Evolutionary conservation across 1,140 invertebrate genomes (phyloP), one percentile per base, ranked within the genome.

Genomic region (Drosophila lacteicornis): DNA sequence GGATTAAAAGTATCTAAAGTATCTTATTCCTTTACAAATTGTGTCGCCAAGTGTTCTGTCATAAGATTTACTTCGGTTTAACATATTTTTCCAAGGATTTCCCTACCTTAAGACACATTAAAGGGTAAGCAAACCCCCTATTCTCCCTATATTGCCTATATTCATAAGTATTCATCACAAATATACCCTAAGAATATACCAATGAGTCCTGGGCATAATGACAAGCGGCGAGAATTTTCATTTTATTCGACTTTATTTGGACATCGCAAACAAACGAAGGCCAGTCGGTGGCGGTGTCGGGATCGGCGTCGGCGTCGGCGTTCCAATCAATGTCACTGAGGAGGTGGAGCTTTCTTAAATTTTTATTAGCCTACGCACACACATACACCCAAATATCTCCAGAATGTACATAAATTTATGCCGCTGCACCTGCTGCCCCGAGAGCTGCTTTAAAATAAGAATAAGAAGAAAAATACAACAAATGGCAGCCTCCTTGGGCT

Each of bases 381-480:
- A 17, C 3, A 7, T 5, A 7, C 9, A 30, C 27, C 22, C 22
- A 53, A 33, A 17, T 61, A 33, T 38, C 43, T 38, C 38, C 15
- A 5, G 40, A 45, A 33, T 60, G 27, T 53, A 74, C 80, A 74
- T 82, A 82, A 82, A 82, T 82, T 79, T 75, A 79, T 66, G 59
- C 80, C 43, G 22, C 36, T 79, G 80, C 82, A 84, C 78, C 82
- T 84, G 82, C 82, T 77, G 67, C 76, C 50, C 42, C 33, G 46
- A 27, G 27, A 19, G 2, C 2, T 13, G 25, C 25, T 33, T 43
- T 61, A 47, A 65, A 17, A 60, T n/a, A 27, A 49, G 27, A 30
- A 22, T 22, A 46, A 40, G 15, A n/a, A 22, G 33, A 13, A 27
- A 15, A 66, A 36, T 50, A 62, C 50, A 55, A 40, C 36, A 57